A percentile compares a stretch with the other conserved stretches of the same genome.
phyloP scores from a whole-genome alignment of 2,888 invertebrate genomes.

The Conomelus anceps region DNA sequence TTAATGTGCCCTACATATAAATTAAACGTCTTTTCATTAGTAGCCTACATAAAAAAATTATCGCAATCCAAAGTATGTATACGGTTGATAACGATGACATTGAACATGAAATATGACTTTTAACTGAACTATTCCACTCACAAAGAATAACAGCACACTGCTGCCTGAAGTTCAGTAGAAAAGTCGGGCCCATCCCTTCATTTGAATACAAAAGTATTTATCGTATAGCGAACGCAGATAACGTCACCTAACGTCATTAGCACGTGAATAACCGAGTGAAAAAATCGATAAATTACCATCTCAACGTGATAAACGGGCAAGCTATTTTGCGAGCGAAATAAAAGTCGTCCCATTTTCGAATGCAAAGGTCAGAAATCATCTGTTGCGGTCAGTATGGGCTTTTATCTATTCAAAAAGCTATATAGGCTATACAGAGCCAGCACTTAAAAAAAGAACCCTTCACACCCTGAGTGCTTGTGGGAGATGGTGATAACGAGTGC shows the following conservation, averaged over 20 bases:
- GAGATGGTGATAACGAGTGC: neutral
- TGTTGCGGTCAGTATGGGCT: neutral
- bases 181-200: neutral
- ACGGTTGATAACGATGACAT: too few relatives aligned
- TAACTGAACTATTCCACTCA: too few relatives aligned
- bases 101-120: too few relatives aligned
- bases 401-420: neutral
- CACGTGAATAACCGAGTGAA: neutral
- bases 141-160: neutral
- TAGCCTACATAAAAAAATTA: too few relatives aligned
- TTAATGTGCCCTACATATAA: too few relatives aligned
- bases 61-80: too few relatives aligned
- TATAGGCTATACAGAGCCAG: neutral
- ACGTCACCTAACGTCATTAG: neutral
- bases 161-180: neutral
- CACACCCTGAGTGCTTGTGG: neutral
- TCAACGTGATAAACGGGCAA: neutral
- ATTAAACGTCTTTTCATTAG: too few relatives aligned
- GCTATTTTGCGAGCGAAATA: neutral
- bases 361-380: neutral
- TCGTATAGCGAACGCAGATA: neutral
- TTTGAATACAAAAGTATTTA: neutral
- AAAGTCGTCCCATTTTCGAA: neutral
- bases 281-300: neutral
- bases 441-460: neutral